phyloP scores from a whole-genome alignment of 2,888 invertebrate genomes.

The Physocephala rufipes region DNA sequence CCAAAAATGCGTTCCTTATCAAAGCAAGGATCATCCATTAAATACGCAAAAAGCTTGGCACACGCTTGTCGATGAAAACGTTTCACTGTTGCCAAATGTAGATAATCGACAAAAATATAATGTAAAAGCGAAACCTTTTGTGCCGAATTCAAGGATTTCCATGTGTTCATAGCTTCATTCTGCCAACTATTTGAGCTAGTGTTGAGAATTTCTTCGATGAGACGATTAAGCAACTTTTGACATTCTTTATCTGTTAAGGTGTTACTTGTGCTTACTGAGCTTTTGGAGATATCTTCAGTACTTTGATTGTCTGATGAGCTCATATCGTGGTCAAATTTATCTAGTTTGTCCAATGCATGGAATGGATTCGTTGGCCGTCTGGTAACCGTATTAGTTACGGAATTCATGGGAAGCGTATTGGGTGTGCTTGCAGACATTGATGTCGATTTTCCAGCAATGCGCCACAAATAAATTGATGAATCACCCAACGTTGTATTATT shows the following conservation, averaged over 20 bases:
- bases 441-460: constrained; percentile 46
- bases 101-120: constrained; percentile 54
- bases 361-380: constrained; percentile 39
- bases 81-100: constrained; percentile 51
- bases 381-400: neutral
- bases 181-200: constrained; percentile 50
- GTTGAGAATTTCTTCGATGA: constrained; percentile 54
- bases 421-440: neutral
- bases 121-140: constrained; percentile 53
- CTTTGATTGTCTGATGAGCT: constrained; percentile 26
- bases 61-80: constrained; percentile 53
- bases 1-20: constrained; percentile 50
- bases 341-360: constrained; percentile 42
- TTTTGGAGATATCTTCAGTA: neutral
- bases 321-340: constrained; percentile 36
- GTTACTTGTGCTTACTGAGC: neutral
- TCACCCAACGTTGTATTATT: constrained; percentile 53
- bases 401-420: neutral
- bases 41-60: constrained; percentile 51
- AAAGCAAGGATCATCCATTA: constrained; percentile 48
- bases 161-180: constrained; percentile 48
- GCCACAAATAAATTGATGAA: constrained; percentile 54
- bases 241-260: constrained; percentile 47
- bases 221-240: constrained; percentile 50
- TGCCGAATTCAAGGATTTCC: constrained; percentile 48